Evolutionary conservation across 2,797 vertebrate species (phyloP), one percentile per base, ranked within the genome.

Genomic region (Decapterus maruadsi): DNA sequence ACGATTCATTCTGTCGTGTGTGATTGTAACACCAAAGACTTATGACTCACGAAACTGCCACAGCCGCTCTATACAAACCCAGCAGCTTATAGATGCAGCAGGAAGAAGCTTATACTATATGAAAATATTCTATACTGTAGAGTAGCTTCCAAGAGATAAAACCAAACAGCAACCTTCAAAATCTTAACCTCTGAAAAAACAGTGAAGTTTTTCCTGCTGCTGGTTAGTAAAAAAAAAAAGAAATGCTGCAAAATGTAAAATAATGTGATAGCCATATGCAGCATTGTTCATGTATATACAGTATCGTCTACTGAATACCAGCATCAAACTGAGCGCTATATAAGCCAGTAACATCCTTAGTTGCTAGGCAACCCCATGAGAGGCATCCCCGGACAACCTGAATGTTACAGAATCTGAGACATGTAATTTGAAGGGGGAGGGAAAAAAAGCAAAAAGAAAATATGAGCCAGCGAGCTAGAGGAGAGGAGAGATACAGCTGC

Each of bases 321-420:
- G 82, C 81, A 83, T 91, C 75, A 80, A 81, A 81, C 84, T 20
- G 48, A 82, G 75, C 53, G 46, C 70, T 85, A 68, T 71, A 81
- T 85, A 91, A 84, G 90, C 90, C 77, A 87, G 84, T 90, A 93
- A 93, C 93, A 93, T 94, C 87, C 89, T 86, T 80, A 87, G 92
- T 94, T 94, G 91, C 93, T 91, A 92, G 90, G 93, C 90, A 93
- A 94, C 92, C 87, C 67, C 72, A 57, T 80, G 72, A 90, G 89
- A 94, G 87, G 87, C 78, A 86, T 90, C 82, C 88, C 80, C 66
- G 70, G 83, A 87, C 91, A 94, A 93, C 80, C 79, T 86, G 90
- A 88, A 91, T 92, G 92, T 93, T 92, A 90, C 87, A 91, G 79
- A 92, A 92, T 89, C 90, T 83, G 86, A 90, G 81, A 86, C 90